Evolutionary conservation across 2,797 vertebrate species (phyloP).

Genomic region (Sylvia borin): DNA sequence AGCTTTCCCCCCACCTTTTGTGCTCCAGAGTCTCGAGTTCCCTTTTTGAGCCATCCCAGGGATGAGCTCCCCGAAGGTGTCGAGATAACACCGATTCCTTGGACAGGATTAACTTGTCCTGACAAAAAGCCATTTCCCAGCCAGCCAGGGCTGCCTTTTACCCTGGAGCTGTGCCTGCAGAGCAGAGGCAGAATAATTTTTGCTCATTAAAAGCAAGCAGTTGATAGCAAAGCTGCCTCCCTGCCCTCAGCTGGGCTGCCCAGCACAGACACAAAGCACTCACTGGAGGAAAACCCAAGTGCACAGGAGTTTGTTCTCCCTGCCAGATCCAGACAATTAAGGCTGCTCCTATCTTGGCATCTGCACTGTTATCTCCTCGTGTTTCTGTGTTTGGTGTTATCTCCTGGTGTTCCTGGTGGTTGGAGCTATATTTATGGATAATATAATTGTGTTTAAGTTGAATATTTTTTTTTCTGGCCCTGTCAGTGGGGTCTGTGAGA

Average conservation of each 20-base stretch:
- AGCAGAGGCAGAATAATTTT: constrained; percentile 19
- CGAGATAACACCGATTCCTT: neutral
- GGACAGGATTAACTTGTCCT: neutral
- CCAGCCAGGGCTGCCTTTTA: neutral
- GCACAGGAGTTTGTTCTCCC: neutral
- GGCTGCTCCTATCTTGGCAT: neutral
- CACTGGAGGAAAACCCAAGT: constrained; percentile 5
- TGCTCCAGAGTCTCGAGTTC: neutral
- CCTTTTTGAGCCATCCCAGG: neutral
- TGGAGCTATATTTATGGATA: neutral
- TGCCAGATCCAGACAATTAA: constrained; percentile 4
- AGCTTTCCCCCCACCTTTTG: neutral
- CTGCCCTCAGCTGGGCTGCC: neutral
- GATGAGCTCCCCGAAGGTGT: neutral
- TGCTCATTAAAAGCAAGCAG: neutral
- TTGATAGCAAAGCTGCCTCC: neutral
- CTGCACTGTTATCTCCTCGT: neutral
- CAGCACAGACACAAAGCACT: neutral
- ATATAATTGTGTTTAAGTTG: neutral
- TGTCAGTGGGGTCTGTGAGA: neutral
- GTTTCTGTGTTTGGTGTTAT: neutral
- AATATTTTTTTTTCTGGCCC: neutral
- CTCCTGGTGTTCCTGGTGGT: neutral
- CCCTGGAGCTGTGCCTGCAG: neutral
- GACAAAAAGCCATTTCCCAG: constrained; percentile 21